Evolutionary conservation across 2,113 vertebrate species (phyloP), one percentile per base, ranked within the genome.

Genomic region (Laticauda colubrina): DNA sequence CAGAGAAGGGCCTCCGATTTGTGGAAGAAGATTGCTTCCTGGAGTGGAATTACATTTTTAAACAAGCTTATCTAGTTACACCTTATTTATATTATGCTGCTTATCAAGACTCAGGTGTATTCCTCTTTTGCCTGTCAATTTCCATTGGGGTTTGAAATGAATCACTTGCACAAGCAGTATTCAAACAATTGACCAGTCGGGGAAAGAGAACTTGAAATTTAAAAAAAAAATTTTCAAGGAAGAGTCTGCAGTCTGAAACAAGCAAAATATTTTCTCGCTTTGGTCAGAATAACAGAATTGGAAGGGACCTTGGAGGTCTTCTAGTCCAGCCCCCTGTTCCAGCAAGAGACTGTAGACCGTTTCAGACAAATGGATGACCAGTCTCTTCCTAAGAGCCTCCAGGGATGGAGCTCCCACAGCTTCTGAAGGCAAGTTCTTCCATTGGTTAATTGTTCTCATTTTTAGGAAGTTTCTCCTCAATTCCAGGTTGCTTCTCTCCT

Each of bases 81-180:
- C 93, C 48, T 96, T 94, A 94, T 94, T 93, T 95, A 93, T 94
- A n/a, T 90, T 91, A 61, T 94, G 34, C 23, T 88, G 88, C 51
- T 87, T 26, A 12, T 64, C 94, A 81, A 94, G 93, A 93, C 21
- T 87, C 90, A 34, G 14, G 43, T 4, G 3, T 94, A n/a, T 48
- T 59, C 15, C 55, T 91, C 54, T 20, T 43, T 24, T 48, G 8
- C 20, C 53, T 15, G 14, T 24, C 48, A 43, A 57, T 95, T 93
- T n/a, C 20, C 45, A 87, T 93, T 23, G 43, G 59, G n/a, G 61
- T 81, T 43, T 91, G 94, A 92, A 55, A 90, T 24, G 10, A 39
- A 89, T 2, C 69, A 43, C 7, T 90, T 95, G 59, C 89, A 1
- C 43, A 89, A 24, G 61, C 94, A 92, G 75, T 0, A 0, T 75